phyloP scores from a whole-genome alignment of 2,797 vertebrate genomes.

The Premnoplex brunnescens region DNA sequence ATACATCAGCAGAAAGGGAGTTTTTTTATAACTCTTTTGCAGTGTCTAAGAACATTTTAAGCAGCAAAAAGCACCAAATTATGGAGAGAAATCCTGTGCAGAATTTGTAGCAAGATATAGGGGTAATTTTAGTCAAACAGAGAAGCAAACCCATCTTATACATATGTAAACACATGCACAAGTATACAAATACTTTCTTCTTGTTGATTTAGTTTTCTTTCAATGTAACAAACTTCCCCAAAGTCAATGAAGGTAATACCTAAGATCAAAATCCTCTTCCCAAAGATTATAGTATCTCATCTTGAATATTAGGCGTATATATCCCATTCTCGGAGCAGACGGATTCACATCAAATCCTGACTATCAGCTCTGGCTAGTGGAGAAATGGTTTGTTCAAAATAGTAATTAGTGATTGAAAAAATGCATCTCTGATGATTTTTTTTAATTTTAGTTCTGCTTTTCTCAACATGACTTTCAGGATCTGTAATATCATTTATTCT shows the following conservation, averaged over 20 bases:
- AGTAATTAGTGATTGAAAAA: not conserved
- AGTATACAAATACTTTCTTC: not conserved
- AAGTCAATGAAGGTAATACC: not conserved
- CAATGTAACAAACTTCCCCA: not conserved
- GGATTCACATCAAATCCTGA: not conserved
- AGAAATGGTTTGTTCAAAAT: not conserved
- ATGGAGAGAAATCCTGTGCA: not conserved
- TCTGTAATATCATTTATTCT: constrained; percentile 5
- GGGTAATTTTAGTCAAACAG: not conserved
- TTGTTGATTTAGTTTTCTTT: not conserved
- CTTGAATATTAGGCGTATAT: not conserved
- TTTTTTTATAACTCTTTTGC: not conserved
- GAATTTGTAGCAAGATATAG: not conserved
- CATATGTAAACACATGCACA: accelerated
- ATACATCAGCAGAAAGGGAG: not conserved
- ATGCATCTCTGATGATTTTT: not conserved
- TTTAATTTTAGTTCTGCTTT: not conserved
- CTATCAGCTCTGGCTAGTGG: not conserved
- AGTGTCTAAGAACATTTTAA: not conserved
- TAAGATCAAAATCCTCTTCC: not conserved
- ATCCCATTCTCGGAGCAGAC: not conserved
- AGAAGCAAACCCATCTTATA: not conserved
- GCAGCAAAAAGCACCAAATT: not conserved
- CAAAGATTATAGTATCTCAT: not conserved
- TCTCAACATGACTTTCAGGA: not conserved